A percentile compares a stretch with the other conserved stretches of the same genome.
Conservation (phyloP, 2,113 vertebrate species). For the Percopsis transmontana region DNA sequence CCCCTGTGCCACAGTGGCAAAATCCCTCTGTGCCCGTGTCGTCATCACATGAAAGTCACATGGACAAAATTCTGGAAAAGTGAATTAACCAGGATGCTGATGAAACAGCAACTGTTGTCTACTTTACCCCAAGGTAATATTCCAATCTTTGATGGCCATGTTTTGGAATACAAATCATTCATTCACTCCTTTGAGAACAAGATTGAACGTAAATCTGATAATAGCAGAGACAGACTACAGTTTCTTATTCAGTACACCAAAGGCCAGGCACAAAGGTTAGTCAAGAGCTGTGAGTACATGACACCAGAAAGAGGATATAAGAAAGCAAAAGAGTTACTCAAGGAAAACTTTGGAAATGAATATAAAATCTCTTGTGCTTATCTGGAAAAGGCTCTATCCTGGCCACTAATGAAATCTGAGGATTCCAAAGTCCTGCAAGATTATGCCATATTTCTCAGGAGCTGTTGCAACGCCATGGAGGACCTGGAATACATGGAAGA, state of each 20-base stretch:
- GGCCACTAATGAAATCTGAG: constrained; percentile 15
- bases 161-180: constrained; percentile 25
- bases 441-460: constrained; percentile 6
- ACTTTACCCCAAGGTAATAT: background rate
- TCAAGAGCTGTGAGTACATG: too few relatives aligned
- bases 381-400: constrained; percentile 20
- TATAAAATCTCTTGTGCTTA: background rate
- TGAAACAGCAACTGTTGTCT: background rate
- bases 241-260: constrained; percentile 30
- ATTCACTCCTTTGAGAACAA: constrained; percentile 22
- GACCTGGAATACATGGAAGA: constrained; percentile 15
- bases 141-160: constrained; percentile 11
- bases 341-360: too few relatives aligned
- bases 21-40: too few relatives aligned
- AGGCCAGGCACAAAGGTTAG: constrained; percentile 1
- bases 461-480: constrained; percentile 17
- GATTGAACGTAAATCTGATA: constrained; percentile 10
- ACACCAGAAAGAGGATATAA: too few relatives aligned
- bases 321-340: too few relatives aligned
- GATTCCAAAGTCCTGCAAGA: constrained; percentile 1
- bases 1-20: too few relatives aligned
- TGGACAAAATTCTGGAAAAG: too few relatives aligned
- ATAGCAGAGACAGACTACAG: background rate
- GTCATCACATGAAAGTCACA: too few relatives aligned
- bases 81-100: background rate